Evolutionary conservation across 1,140 invertebrate species (phyloP).

Genomic region (Acyrthosiphon pisum): DNA sequence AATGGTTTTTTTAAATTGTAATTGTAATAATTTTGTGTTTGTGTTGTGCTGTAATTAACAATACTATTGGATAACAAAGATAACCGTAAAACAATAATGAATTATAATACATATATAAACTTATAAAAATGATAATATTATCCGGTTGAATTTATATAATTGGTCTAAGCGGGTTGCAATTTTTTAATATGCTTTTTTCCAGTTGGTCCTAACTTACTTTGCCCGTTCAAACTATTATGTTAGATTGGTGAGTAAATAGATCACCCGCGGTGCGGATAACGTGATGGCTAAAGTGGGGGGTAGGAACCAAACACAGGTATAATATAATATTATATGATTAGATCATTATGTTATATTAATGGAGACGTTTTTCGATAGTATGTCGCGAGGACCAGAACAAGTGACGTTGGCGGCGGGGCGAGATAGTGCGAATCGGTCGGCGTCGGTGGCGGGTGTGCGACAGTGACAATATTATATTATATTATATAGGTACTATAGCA

Average conservation of each 20-base stretch:
- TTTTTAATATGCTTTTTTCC: too few species aligned
- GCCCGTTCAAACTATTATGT: neutral
- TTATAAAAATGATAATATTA: too few species aligned
- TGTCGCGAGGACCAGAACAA: conserved; percentile 3
- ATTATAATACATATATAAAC: too few species aligned
- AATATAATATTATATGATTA: neutral
- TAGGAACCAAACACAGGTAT: neutral
- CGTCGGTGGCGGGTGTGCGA: neutral
- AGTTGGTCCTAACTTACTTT: neutral
- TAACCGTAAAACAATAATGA: too few species aligned
- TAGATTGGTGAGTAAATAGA: neutral
- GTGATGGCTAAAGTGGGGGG: neutral
- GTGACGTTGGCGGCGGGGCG: too few species aligned
- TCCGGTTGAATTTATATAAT: too few species aligned
- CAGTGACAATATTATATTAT: neutral
- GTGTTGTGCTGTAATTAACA: too few species aligned
- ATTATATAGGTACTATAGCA: neutral
- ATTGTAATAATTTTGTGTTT: too few species aligned
- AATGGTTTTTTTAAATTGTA: too few species aligned
- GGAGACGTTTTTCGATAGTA: neutral
- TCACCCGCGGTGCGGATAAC: neutral
- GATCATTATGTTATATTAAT: neutral
- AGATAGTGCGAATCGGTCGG: neutral
- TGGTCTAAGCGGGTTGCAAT: too few species aligned
- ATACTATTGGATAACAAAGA: too few species aligned